These are phyloP conservation scores for Antheraea mylitta DNA, from an alignment of 1,140 invertebrate species.

Conservation along the genomic window DNA sequence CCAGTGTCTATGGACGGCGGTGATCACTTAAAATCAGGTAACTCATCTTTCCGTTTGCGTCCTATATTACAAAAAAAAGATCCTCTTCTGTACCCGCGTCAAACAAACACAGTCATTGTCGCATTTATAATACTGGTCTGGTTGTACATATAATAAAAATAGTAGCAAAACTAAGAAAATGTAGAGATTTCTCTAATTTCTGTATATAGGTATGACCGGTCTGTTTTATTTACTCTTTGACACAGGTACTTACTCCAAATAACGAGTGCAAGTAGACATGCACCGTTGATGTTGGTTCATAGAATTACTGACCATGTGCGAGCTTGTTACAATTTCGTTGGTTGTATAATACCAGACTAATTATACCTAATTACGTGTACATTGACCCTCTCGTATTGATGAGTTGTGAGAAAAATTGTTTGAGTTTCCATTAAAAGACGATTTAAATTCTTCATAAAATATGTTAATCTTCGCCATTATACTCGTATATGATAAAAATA, in stretches of 20 bases:
- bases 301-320: constrained; percentile 42
- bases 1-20: too few relatives aligned
- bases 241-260: not conserved
- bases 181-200: too few relatives aligned
- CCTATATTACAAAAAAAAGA: too few relatives aligned
- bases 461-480: too few relatives aligned
- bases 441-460: not conserved
- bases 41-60: too few relatives aligned
- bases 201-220: not conserved
- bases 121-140: too few relatives aligned
- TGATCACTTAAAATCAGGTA: too few relatives aligned
- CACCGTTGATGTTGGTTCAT: constrained; percentile 41
- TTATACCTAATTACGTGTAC: constrained; percentile 49
- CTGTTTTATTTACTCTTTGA: not conserved
- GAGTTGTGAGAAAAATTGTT: not conserved
- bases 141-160: too few relatives aligned
- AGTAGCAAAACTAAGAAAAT: too few relatives aligned
- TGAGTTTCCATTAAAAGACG: not conserved
- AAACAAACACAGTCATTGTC: too few relatives aligned
- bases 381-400: constrained; percentile 32
- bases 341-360: constrained; percentile 47
- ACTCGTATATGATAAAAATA: too few relatives aligned
- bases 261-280: constrained; percentile 12
- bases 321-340: constrained; percentile 43
- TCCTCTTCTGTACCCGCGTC: too few relatives aligned